Conservation (phyloP, 2,888 invertebrate genomes). For the Deilephila porcellus region DNA sequence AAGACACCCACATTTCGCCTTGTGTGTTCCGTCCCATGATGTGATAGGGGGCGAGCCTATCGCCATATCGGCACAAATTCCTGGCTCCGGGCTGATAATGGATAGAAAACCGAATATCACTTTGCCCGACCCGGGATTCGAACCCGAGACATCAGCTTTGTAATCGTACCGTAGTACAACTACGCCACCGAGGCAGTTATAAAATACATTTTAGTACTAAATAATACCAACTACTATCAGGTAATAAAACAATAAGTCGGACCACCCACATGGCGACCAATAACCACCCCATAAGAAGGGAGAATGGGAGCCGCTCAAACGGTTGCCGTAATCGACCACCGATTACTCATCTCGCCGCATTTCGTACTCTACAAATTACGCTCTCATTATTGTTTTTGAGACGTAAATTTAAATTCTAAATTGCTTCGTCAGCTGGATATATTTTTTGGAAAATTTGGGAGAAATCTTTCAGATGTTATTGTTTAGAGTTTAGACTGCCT, state of each 20-base stretch:
- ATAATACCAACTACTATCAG: background rate
- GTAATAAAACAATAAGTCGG: background rate
- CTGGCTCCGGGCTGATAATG: no score
- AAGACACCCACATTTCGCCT: no score
- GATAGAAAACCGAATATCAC: no score
- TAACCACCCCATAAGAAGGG: conserved; percentile 20
- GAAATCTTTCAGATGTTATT: background rate
- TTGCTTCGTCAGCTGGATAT: background rate
- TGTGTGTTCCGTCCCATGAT: no score
- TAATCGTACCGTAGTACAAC: no score
- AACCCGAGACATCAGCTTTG: no score
- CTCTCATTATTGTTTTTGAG: conserved; percentile 2
- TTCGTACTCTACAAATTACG: background rate
- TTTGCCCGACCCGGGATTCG: no score
- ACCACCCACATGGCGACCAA: conserved; percentile 15
- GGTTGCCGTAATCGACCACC: conserved; percentile 11
- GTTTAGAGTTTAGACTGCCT: no score
- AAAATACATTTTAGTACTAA: no score
- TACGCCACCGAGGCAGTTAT: no score
- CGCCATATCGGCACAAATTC: no score
- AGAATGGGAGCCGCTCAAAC: background rate
- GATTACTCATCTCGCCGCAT: conserved; percentile 6
- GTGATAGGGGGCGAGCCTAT: no score
- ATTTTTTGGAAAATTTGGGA: background rate
- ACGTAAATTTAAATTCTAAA: conserved; percentile 7